Evolutionary conservation across 1,140 invertebrate species (phyloP), one percentile per base, ranked within the genome.

Genomic region (Caenorhabditis remanei): DNA sequence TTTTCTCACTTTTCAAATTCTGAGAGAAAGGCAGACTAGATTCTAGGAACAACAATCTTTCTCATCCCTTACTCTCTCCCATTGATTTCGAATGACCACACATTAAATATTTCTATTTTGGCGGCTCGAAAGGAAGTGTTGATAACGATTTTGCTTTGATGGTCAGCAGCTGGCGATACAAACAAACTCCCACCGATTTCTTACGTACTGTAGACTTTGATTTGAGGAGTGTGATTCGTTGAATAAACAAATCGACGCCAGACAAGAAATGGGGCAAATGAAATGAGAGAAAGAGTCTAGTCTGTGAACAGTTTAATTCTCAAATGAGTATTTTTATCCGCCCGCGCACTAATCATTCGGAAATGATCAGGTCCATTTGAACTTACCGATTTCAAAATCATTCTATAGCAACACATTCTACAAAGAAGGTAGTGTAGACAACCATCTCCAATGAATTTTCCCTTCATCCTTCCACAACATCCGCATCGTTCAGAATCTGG

Each of bases 171-270:
- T 9, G 14, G 24, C 13, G 63, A 41, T n/a, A 43, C 41, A 46
- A 8, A 46, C 19, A 71, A 65, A 65, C 61, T 32, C 11, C 9
- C 21, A 41, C 24, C n/a, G 11, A 7, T 65, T 65, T 21, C 43
- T 46, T n/a, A n/a, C 65, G 65, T 71, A 71, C 65, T 43, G 65
- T 71, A 71, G 41, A 71, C 65, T 71, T 71, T 71, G 65, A 63
- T 32, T 63, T 24, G 24, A 32, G 65, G 43, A 43, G 65, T 71
- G 65, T 71, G 41, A 46, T 71, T 46, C 41, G 32, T 19, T 46
- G 11, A 43, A n/a, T 21, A 71, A 71, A 48, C 65, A 71, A 19
- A 71, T 41, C 61, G 21, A 32, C 65, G 16, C 65, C 11, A 48
- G 41, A 46, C 65, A 48, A 46, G 24, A 43, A 65, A 32, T 32